Percentiles rank a stretch among this genome's conserved stretches.
Conservation (phyloP, 2,888 invertebrate genomes). For the Antitype chi region DNA sequence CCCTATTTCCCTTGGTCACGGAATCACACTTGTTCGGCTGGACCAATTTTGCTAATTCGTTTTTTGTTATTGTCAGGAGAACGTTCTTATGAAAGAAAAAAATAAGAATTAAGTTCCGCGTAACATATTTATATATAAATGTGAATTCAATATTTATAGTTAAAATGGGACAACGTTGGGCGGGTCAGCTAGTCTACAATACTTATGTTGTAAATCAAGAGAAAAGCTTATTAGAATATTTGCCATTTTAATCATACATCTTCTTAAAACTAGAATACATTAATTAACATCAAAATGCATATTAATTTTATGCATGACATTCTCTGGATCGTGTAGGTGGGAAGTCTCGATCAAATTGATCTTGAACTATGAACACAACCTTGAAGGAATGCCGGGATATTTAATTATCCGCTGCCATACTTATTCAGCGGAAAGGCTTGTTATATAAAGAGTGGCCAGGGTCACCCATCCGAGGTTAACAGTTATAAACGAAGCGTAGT, state of each 20-base stretch:
- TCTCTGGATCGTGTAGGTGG: neutral
- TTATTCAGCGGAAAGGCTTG: neutral
- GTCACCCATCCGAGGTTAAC: too few species aligned
- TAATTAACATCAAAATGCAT: conserved; percentile 6
- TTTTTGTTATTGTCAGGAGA: too few species aligned
- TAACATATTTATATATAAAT: too few species aligned
- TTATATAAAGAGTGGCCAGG: neutral
- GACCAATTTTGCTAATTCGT: too few species aligned
- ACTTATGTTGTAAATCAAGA: neutral
- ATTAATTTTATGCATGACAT: conserved; percentile 40
- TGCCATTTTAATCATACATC: neutral
- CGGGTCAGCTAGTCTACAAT: neutral
- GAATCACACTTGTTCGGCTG: too few species aligned
- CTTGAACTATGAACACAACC: conserved; percentile 31
- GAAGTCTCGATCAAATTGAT: conserved; percentile 4
- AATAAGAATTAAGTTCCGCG: too few species aligned
- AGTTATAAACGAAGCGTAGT: neutral
- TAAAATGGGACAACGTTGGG: too few species aligned
- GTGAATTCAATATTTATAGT: too few species aligned
- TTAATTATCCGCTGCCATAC: conserved; percentile 6
- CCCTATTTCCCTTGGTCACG: too few species aligned
- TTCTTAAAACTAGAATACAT: conserved; percentile 2
- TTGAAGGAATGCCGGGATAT: conserved; percentile 21
- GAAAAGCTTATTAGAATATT: neutral
- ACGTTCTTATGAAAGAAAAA: too few species aligned